Percentiles rank a stretch among this genome's conserved stretches.
Evolutionary conservation across 2,888 invertebrate genomes (phyloP).

Genomic region (Ctenicera cuprea): DNA sequence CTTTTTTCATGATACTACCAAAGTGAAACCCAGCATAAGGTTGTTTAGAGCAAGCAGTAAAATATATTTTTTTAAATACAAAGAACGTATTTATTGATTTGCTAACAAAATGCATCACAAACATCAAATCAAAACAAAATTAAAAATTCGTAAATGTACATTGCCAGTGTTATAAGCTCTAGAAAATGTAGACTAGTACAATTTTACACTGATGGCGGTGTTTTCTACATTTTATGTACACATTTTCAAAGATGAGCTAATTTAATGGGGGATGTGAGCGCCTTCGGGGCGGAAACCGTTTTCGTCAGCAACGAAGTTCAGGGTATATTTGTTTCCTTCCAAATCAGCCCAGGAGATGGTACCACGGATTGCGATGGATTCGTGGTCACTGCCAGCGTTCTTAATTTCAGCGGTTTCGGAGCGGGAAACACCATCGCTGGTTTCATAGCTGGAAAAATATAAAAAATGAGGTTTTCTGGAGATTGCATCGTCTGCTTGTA

Average conservation of each 20-base stretch:
- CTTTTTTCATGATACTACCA: too few relatives aligned
- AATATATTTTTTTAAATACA: too few relatives aligned
- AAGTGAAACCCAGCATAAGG: too few relatives aligned
- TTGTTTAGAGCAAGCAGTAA: too few relatives aligned
- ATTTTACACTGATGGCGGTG: neutral
- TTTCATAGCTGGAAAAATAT: constrained; percentile 72
- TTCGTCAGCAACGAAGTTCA: constrained; percentile 74
- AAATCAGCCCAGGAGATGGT: constrained; percentile 75
- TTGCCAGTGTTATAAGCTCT: too few relatives aligned
- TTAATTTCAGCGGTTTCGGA: constrained; percentile 74
- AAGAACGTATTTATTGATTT: too few relatives aligned
- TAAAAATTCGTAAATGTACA: too few relatives aligned
- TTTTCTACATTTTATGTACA: neutral
- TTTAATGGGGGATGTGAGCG: constrained; percentile 27
- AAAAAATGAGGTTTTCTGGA: neutral
- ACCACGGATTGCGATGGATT: constrained; percentile 74
- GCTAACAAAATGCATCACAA: too few relatives aligned
- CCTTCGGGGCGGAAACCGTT: constrained; percentile 74
- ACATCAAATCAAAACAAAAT: too few relatives aligned
- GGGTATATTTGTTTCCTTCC: constrained; percentile 73
- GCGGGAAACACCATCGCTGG: constrained; percentile 75
- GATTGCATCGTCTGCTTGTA: too few relatives aligned
- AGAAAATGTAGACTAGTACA: neutral
- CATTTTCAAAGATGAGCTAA: neutral
- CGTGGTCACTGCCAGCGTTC: constrained; percentile 75